phyloP scores from a whole-genome alignment of 2,113 vertebrate species.

The Lophotis ruficrista region DNA sequence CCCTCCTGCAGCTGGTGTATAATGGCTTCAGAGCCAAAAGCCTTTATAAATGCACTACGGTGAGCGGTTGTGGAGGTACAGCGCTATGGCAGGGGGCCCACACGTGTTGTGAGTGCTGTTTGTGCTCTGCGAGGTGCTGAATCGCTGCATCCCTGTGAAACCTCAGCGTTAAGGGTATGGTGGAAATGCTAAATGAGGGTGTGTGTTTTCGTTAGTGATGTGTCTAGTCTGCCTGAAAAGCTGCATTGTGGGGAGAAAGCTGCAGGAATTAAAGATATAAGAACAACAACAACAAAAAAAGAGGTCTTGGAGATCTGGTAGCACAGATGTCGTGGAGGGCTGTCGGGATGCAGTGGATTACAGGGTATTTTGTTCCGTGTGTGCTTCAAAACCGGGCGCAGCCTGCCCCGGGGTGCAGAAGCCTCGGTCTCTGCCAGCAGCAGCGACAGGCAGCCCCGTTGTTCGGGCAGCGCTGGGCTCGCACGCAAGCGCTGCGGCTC shows the following conservation, averaged over 20 bases:
- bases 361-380: background rate
- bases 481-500: background rate
- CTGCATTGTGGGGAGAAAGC: background rate
- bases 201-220: too few species aligned
- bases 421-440: background rate
- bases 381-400: background rate
- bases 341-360: background rate
- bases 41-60: background rate
- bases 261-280: background rate
- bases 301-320: background rate
- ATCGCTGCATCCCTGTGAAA: background rate
- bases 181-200: background rate
- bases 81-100: background rate
- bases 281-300: background rate
- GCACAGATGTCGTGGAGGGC: background rate
- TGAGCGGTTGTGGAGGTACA: rapidly evolving
- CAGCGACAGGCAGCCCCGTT: background rate
- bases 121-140: background rate
- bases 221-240: background rate
- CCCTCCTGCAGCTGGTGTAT: background rate
- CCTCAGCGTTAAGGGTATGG: background rate
- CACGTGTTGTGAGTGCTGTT: rapidly evolving
- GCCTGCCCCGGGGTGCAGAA: background rate
- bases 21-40: background rate
- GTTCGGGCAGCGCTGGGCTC: background rate